A percentile compares a stretch with the other conserved stretches of the same genome.
These are phyloP conservation scores for Spinus olivaceus DNA, from an alignment of 2,797 vertebrate species.

Conservation along the genomic window DNA sequence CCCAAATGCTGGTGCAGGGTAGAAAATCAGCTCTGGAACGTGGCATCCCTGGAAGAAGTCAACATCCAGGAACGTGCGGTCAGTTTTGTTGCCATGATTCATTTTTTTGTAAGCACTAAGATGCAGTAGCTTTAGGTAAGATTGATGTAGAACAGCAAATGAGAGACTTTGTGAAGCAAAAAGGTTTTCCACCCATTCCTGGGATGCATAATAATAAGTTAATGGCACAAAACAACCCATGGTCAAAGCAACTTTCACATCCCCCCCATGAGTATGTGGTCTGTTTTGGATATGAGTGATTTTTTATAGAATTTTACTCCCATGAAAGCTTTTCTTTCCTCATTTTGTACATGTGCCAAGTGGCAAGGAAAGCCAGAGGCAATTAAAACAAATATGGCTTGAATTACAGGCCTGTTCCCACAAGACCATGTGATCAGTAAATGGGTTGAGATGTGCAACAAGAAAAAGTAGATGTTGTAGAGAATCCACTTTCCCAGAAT, in stretches of 20 bases:
- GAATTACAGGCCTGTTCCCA: not conserved
- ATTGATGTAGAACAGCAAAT: not conserved
- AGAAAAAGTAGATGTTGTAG: not conserved
- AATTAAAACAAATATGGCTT: conserved; percentile 39
- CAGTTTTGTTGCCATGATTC: not conserved
- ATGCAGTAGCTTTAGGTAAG: not conserved
- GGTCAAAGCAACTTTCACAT: not conserved
- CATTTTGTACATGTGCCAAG: conserved; percentile 13
- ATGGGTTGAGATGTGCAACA: not conserved
- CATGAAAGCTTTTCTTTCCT: conserved; percentile 29
- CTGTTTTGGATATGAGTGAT: not conserved
- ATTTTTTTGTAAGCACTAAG: not conserved
- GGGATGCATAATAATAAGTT: not conserved
- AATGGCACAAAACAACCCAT: not conserved
- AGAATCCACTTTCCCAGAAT: not conserved
- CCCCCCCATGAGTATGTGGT: not conserved
- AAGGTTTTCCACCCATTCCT: not conserved
- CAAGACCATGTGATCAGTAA: not conserved
- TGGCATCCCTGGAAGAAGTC: not conserved
- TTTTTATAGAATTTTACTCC: conserved; percentile 10
- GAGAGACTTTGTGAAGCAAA: not conserved
- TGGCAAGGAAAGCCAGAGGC: not conserved
- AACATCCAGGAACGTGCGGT: not conserved
- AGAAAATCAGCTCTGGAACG: not conserved
- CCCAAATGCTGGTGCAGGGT: not conserved